Evolutionary conservation across 23 tunicate species (phyloP).

Genomic region (Clavelina lepadiformis): DNA sequence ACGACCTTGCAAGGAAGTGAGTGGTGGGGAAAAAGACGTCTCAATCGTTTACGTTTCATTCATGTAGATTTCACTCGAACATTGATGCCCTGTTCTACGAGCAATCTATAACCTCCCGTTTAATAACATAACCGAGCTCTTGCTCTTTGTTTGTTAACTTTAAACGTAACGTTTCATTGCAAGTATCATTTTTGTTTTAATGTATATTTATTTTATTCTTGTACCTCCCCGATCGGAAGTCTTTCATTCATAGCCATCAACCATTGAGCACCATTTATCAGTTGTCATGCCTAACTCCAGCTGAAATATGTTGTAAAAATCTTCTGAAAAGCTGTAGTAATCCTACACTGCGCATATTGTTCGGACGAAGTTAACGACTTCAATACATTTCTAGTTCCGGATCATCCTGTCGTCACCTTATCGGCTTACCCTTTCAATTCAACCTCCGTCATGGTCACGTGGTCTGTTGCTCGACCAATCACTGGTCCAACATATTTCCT

Average conservation of each 20-base stretch:
- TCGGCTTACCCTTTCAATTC: slow-evolving; percentile 22
- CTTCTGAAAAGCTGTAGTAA: too few relatives aligned
- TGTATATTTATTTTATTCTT: not conserved
- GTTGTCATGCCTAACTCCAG: too few relatives aligned
- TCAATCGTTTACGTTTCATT: not conserved
- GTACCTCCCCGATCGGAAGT: not conserved
- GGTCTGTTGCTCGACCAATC: slow-evolving; percentile 24
- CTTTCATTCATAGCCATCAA: too few relatives aligned
- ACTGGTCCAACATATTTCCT: slow-evolving; percentile 27
- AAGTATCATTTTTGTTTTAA: not conserved
- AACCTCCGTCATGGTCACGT: slow-evolving; percentile 12
- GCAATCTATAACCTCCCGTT: not conserved
- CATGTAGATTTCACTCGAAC: too few relatives aligned
- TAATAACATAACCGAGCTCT: not conserved
- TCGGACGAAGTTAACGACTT: too few relatives aligned
- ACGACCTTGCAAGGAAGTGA: slow-evolving; percentile 15
- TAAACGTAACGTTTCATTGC: slow-evolving; percentile 2
- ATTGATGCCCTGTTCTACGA: too few relatives aligned
- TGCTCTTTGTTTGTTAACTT: slow-evolving; percentile 2
- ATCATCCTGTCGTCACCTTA: slow-evolving; percentile 29
- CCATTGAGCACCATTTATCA: too few relatives aligned
- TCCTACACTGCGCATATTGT: too few relatives aligned
- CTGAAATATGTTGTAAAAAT: too few relatives aligned
- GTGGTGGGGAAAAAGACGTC: not conserved
- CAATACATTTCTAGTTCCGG: slow-evolving; percentile 50